Evolutionary conservation across 1,140 invertebrate genomes (phyloP), one percentile per base, ranked within the genome.

Genomic region (Bombus superbus): DNA sequence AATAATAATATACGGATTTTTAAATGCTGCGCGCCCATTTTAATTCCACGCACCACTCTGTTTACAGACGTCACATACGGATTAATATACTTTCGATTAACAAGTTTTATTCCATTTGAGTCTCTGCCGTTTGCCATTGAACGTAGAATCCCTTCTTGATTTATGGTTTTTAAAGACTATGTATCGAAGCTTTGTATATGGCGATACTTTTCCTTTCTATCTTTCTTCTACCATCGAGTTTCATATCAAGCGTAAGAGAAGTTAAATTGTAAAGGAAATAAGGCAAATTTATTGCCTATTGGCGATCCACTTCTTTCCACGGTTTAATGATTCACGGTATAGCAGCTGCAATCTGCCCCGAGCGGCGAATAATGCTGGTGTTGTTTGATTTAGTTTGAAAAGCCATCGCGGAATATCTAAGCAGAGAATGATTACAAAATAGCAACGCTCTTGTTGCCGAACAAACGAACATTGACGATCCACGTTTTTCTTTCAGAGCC

Each of bases 1-100:
- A 85, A 85, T 78, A 84, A 78, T 85, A 85, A 85, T 85, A 57
- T 57, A 59, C 76, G 77, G 32, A 69, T 80, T 79, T 72, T 84
- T 84, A 77, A 83, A 69, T 28, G 28, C 18, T 15, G 8, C 64
- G 32, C 13, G 42, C 22, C 57, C 28, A 57, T 83, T 83, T 78
- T 59, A 77, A 83, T 83, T 76, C 25, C 59, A 44, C 72, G 28
- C 22, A 9, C 44, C 25, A 13, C 18, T 32, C 47, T 53, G 53
- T 78, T 78, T 44, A 18, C 66, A n/a, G 59, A 66, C 11, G 25
- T 22, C 18, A 42, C 9, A 18, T 6, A 22, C 66, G 66, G 47
- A 53, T 53, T 22, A 53, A 53, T 53, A 22, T 69, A 25, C 18
- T 13, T 62, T 38, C 22, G 22, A 9, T 6, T 10, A 40, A 9